These are phyloP conservation scores for Perizoma affinitatum DNA, from an alignment of 2,888 invertebrate species.

Conservation along the genomic window DNA sequence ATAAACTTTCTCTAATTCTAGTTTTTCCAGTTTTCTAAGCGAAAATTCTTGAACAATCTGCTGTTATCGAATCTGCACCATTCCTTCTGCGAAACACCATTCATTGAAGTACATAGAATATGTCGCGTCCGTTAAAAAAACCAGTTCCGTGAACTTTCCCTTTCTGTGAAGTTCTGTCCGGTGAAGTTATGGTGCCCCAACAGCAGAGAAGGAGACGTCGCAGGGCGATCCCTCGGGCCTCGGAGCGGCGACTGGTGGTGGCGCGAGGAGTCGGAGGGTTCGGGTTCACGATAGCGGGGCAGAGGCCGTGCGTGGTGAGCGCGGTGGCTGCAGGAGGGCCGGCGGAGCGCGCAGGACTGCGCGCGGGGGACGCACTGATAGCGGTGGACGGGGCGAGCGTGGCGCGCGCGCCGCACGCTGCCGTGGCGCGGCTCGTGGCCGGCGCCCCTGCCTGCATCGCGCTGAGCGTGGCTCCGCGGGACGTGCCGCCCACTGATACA, in stretches of 20 bases:
- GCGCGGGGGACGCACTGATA: slow-evolving; percentile 96
- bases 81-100: slow-evolving; percentile 24
- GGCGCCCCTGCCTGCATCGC: slow-evolving; percentile 92
- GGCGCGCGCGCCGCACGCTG: slow-evolving; percentile 95
- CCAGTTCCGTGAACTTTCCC: slow-evolving; percentile 38
- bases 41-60: slow-evolving; percentile 36
- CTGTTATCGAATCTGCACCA: slow-evolving; percentile 4
- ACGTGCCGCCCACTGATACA: slow-evolving; percentile 74
- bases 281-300: slow-evolving; percentile 99
- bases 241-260: slow-evolving; percentile 93
- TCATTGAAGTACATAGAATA: slow-evolving; percentile 36
- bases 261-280: slow-evolving; percentile 94
- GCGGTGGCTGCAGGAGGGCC: slow-evolving; percentile 94
- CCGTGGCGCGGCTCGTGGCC: slow-evolving; percentile 95
- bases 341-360: slow-evolving; percentile 94
- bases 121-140: slow-evolving; percentile 37
- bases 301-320: slow-evolving; percentile 97
- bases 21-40: slow-evolving; percentile 73
- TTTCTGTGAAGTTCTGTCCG: neutral
- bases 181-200: slow-evolving; percentile 73
- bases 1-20: slow-evolving; percentile 66
- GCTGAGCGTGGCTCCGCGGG: slow-evolving; percentile 90
- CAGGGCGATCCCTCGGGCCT: slow-evolving; percentile 69
- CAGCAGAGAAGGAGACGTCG: slow-evolving; percentile 77
- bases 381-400: slow-evolving; percentile 96